Evolutionary conservation across 2,113 vertebrate species (phyloP).

Genomic region (Coracopsis vasa): DNA sequence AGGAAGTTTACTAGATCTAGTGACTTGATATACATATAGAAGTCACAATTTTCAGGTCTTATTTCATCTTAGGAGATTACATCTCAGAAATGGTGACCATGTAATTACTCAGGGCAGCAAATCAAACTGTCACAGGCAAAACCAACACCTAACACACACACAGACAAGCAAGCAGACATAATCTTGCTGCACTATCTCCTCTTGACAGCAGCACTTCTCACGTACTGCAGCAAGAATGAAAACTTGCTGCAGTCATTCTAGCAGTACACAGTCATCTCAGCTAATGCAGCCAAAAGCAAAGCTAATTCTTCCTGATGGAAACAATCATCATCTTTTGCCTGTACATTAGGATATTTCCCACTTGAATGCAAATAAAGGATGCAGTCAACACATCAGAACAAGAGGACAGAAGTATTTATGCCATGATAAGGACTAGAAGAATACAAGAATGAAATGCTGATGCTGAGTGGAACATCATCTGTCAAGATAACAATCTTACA

Average conservation of each 20-base stretch:
- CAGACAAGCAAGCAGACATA: background rate
- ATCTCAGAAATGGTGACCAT: rapidly evolving
- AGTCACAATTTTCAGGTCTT: background rate
- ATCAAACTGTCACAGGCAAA: background rate
- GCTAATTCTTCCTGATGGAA: background rate
- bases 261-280: background rate
- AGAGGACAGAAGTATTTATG: background rate
- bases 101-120: background rate
- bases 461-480: background rate
- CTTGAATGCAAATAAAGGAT: background rate
- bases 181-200: background rate
- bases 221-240: background rate
- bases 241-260: background rate
- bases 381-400: background rate
- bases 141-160: background rate
- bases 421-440: background rate
- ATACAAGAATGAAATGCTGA: background rate
- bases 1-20: background rate
- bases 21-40: background rate
- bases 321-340: background rate
- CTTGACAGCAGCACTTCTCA: background rate
- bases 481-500: background rate
- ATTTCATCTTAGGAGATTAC: background rate
- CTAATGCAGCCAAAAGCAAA: background rate
- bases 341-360: background rate